These are phyloP conservation scores for Falco novaeseelandiae DNA, from an alignment of 2,797 vertebrate genomes.

Conservation along the genomic window DNA sequence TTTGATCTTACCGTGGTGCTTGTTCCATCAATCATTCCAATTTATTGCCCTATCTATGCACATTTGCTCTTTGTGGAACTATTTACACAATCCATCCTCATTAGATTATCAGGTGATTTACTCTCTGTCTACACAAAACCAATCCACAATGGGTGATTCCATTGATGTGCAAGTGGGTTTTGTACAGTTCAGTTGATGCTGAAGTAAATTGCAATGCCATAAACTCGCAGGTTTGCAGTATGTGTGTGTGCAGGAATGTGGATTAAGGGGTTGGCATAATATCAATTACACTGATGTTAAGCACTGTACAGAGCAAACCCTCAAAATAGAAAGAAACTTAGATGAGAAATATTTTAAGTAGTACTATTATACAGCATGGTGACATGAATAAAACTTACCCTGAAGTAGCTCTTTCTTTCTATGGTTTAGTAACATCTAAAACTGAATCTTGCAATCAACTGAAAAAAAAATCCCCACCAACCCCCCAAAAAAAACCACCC, in stretches of 20 bases:
- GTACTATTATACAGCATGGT: not conserved
- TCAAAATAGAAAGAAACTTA: not conserved
- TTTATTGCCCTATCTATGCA: constrained; percentile 48
- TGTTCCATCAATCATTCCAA: constrained; percentile 2
- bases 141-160: not conserved
- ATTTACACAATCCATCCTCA: constrained; percentile 20
- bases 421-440: not conserved
- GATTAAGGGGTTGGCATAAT: not conserved
- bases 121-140: not conserved
- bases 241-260: not conserved
- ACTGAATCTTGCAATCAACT: not conserved
- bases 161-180: constrained; percentile 42
- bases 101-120: constrained; percentile 55
- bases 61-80: constrained; percentile 12
- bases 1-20: constrained; percentile 11
- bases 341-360: not conserved
- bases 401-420: not conserved
- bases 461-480: not conserved
- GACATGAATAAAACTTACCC: not conserved
- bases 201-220: not conserved
- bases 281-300: not conserved
- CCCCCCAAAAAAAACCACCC: not conserved
- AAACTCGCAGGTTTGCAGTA: not conserved
- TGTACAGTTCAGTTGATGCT: not conserved
- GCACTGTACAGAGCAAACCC: not conserved